Evolutionary conservation across 2,888 invertebrate species (phyloP).

Genomic region (Trachelus tabidus): DNA sequence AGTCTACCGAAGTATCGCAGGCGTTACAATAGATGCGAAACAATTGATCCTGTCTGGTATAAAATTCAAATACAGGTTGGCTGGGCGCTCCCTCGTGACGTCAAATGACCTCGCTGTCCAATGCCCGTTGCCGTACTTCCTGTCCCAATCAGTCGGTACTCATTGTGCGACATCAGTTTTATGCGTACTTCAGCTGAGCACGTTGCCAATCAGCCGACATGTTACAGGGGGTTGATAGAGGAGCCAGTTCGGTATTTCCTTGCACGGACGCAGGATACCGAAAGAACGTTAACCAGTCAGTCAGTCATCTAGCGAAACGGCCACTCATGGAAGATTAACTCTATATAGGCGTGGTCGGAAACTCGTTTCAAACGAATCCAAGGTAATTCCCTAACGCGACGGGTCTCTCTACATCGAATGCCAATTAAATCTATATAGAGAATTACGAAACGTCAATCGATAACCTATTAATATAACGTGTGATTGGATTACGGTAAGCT

Average conservation of each 20-base stretch:
- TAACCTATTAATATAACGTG: background rate
- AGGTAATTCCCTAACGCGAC: background rate
- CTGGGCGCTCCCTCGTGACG: slow-evolving; percentile 45
- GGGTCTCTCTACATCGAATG: background rate
- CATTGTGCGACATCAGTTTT: slow-evolving; percentile 4
- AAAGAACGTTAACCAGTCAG: background rate
- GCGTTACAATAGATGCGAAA: slow-evolving; percentile 32
- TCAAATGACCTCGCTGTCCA: slow-evolving; percentile 41
- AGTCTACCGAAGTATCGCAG: slow-evolving; percentile 36
- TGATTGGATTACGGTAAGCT: background rate
- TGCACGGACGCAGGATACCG: background rate
- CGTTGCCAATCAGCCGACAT: background rate
- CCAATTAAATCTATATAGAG: background rate
- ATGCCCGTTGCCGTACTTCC: slow-evolving; percentile 34
- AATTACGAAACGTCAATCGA: background rate
- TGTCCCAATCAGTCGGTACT: slow-evolving; percentile 33
- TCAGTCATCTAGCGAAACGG: background rate
- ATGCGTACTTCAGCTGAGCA: background rate
- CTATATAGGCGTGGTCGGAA: background rate
- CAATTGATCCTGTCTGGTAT: slow-evolving; percentile 44
- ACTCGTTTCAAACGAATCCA: background rate
- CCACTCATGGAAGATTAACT: background rate
- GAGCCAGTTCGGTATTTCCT: background rate
- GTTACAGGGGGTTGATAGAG: background rate
- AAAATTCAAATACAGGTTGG: slow-evolving; percentile 40